Evolutionary conservation across 2,797 vertebrate genomes (phyloP), one percentile per base, ranked within the genome.

Genomic region (Coregonus suidteri): DNA sequence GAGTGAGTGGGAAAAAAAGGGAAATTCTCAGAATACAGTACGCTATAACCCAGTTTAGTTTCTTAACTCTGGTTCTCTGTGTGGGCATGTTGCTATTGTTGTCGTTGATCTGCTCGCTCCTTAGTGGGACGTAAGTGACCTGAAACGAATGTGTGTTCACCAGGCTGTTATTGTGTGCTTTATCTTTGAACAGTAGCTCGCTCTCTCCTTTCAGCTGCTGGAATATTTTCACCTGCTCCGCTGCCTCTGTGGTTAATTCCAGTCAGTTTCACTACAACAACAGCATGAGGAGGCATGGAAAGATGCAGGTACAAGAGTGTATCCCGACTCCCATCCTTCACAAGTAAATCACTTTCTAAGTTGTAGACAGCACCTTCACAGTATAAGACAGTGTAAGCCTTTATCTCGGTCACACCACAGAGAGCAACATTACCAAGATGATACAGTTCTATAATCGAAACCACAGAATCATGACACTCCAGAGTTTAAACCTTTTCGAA

Each of bases 181-280:
- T 94, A 93, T 93, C 91, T 93, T 86, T 86, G 65, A 64, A 64
- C 20, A 64, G 41, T 84, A 76, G 37, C 65, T 62, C 37, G 35
- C 53, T 82, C 90, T 79, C n/a, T 64, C 41, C 81, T 90, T 85
- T 77, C 79, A 85, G 86, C 88, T 78, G 83, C 87, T 88, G 92
- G 92, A 93, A 92, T 87, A 89, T 85, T 86, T 88, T 86, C 88
- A 92, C 85, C 88, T 87, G 86, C 90, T 88, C 84, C 85, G 72
- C 83, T 88, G 88, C 92, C 89, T 86, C 88, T 14, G 85, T 90
- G 89, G 86, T 84, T 89, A 89, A 87, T 91, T 90, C 90, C 18
- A 76, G 37, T 56, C 89, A 71, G 20, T 56, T 89, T 87, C 82
- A 85, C 82, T 82, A 77, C 83, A 83, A 30, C 5, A 64, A 51